Evolutionary conservation across 2,888 invertebrate genomes (phyloP), one percentile per base, ranked within the genome.

Genomic region (Shargacucullia verbasci): DNA sequence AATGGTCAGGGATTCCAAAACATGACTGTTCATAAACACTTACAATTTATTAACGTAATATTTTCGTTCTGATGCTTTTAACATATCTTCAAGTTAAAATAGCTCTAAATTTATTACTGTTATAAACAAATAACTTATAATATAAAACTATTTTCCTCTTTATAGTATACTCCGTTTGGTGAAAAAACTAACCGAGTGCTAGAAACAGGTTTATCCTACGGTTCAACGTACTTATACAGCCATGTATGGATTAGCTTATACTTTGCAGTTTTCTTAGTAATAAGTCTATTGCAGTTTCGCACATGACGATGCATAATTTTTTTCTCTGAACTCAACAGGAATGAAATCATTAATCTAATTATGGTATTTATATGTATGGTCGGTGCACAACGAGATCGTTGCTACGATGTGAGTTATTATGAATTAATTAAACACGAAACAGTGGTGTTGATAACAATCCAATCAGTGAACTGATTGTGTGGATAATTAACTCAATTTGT

Each of bases 141-240:
- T n/a, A n/a, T n/a, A n/a, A n/a, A 33, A 46, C 41, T 59, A 53
- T 59, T 38, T 39, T 38, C 13, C 11, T 14, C 13, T 49, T 37
- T 29, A 41, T 41, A 48, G 47, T 27, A 14, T 8, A 35, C 25
- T 44, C 34, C 9, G 20, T 14, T 49, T 72, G 38, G 20, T 50
- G 29, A 71, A 72, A 72, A 67, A 57, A 53, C 14, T 39, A 48
- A 54, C 52, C 5, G 29, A 15, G 37, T 45, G 40, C 39, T 46
- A 46, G 29, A 44, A 68, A 73, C 69, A 27, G 47, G 73, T 70
- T 70, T 70, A 63, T 40, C 63, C 27, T 38, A 43, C 33, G 45
- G 73, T 69, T 70, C 73, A 69, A 73, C 43, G 73, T 59, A 43
- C 59, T 52, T 47, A 43, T 48, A 59, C 52, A 46, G 3, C 70